These are phyloP conservation scores for Boleophthalmus pectinirostris DNA, from an alignment of 2,113 vertebrate genomes.

Conservation along the genomic window DNA sequence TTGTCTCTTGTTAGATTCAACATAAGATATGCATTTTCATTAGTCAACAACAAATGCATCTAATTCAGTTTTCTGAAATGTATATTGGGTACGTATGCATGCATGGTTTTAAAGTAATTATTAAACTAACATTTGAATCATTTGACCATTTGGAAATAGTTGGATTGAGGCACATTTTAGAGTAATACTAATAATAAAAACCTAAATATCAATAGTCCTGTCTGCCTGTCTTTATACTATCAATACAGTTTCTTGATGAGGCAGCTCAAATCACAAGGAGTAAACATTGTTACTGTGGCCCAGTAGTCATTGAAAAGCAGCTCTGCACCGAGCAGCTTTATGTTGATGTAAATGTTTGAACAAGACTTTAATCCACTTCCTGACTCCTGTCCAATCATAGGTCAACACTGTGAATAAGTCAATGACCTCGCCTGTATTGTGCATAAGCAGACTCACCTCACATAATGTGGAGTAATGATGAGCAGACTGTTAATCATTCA, in stretches of 20 bases:
- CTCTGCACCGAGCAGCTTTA: not conserved
- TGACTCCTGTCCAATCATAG: slow-evolving; percentile 16
- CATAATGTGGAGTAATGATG: slow-evolving; percentile 24
- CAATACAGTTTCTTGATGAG: not conserved
- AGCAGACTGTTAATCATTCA: slow-evolving; percentile 47
- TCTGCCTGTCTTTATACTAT: not conserved
- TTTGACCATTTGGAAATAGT: too few species aligned
- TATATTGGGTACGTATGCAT: too few species aligned
- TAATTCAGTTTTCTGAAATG: too few species aligned
- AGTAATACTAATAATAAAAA: too few species aligned
- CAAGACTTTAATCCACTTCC: slow-evolving; percentile 19
- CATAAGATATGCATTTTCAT: too few species aligned
- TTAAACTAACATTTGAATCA: too few species aligned
- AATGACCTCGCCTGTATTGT: slow-evolving; percentile 12
- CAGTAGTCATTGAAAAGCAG: not conserved
- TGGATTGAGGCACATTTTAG: too few species aligned
- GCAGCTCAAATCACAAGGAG: not conserved
- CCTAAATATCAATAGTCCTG: not conserved
- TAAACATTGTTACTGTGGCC: not conserved
- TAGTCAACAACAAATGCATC: too few species aligned
- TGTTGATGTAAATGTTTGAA: slow-evolving; percentile 23
- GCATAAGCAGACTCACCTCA: not conserved
- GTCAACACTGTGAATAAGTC: slow-evolving; percentile 37
- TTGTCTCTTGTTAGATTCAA: too few species aligned
- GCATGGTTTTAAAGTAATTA: too few species aligned